A percentile compares a stretch with the other conserved stretches of the same genome.
phyloP scores from a whole-genome alignment of 2,113 vertebrate genomes.

The Macaca mulatta region DNA sequence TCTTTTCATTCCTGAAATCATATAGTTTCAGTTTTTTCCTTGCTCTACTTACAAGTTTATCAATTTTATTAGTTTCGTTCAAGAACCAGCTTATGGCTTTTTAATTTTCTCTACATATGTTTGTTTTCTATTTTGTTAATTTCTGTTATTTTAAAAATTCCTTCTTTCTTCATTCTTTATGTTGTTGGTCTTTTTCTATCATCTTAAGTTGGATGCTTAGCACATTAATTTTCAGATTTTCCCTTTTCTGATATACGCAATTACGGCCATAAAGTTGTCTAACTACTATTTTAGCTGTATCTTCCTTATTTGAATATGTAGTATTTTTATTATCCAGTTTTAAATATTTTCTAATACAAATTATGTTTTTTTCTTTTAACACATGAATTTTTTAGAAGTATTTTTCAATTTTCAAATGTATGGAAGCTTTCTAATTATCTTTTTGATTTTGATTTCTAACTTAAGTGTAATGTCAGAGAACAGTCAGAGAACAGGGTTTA shows the following conservation, averaged over 20 bases:
- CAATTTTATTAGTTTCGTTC: conserved; percentile 4
- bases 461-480: not conserved
- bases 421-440: not conserved
- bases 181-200: not conserved
- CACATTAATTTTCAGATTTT: not conserved
- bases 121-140: not conserved
- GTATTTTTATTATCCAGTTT: not conserved
- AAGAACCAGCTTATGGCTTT: not conserved
- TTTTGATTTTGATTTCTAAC: not conserved
- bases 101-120: not conserved
- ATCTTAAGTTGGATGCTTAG: not conserved
- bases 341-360: not conserved
- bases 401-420: not conserved
- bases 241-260: not conserved
- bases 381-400: not conserved
- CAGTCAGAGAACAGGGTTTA: not conserved
- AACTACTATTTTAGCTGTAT: not conserved
- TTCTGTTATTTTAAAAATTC: not conserved
- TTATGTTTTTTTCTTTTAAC: not conserved
- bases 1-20: not conserved
- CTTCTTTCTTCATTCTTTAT: not conserved
- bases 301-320: not conserved
- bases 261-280: not conserved
- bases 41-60: not conserved
- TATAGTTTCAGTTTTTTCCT: not conserved